phyloP scores from a whole-genome alignment of 1,140 invertebrate species.

The Cataglyphis hispanica region DNA sequence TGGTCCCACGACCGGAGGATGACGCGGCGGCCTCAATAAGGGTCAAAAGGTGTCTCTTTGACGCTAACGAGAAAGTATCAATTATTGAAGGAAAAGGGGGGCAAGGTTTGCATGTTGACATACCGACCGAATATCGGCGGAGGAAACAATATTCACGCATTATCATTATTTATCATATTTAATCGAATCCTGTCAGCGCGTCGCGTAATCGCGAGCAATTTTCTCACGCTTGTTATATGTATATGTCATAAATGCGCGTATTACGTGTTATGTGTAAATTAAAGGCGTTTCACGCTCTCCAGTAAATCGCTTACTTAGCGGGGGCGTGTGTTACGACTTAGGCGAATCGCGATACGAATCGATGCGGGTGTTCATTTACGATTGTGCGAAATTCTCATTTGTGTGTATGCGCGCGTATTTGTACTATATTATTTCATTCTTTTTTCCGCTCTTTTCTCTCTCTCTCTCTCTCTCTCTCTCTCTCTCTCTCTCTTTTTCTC shows the following conservation, averaged over 20 bases:
- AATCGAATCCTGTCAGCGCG: slow-evolving; percentile 57
- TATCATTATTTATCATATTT: slow-evolving; percentile 53
- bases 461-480: not conserved
- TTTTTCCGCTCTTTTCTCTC: slow-evolving; percentile 17
- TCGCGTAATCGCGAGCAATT: slow-evolving; percentile 58
- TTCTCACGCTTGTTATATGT: slow-evolving; percentile 63
- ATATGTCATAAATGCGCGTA: not conserved
- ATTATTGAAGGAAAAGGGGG: not conserved
- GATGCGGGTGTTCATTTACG: slow-evolving; percentile 29
- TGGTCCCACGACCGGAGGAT: slow-evolving; percentile 17
- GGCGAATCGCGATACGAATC: slow-evolving; percentile 53
- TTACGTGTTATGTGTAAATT: slow-evolving; percentile 27
- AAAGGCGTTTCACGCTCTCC: slow-evolving; percentile 7
- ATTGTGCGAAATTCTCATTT: slow-evolving; percentile 36
- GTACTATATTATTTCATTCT: slow-evolving; percentile 33
- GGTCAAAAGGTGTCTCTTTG: not conserved
- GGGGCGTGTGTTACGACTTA: slow-evolving; percentile 20
- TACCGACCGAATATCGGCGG: not conserved
- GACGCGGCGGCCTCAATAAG: not conserved
- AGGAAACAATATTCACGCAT: slow-evolving; percentile 5
- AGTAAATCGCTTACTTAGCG: slow-evolving; percentile 50
- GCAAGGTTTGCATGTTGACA: slow-evolving; percentile 29
- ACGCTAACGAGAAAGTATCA: slow-evolving; percentile 10
- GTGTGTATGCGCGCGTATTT: not conserved
- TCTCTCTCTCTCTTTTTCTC: not conserved